Evolutionary conservation across 2,888 invertebrate species (phyloP).

Genomic region (Pheosia tremula): DNA sequence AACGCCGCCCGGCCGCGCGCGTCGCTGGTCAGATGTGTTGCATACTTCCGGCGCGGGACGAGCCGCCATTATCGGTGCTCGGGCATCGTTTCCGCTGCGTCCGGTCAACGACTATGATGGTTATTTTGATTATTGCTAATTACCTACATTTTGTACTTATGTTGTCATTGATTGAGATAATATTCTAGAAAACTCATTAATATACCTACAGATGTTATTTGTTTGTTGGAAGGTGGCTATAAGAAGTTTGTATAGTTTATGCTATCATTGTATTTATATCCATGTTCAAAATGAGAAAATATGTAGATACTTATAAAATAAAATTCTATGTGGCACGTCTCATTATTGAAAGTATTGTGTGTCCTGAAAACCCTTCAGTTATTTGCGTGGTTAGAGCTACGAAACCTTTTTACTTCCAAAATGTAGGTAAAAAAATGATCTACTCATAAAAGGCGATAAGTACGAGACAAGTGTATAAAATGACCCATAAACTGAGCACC

Average conservation of each 20-base stretch:
- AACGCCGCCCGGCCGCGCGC: conserved; percentile 10
- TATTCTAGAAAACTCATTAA: background rate
- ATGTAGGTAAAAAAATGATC: background rate
- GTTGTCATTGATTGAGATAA: conserved; percentile 23
- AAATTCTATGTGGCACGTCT: too few relatives aligned
- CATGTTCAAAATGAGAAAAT: too few relatives aligned
- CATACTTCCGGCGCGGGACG: conserved; percentile 28
- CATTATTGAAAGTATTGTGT: too few relatives aligned
- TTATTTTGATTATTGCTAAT: conserved; percentile 7
- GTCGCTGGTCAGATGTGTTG: conserved; percentile 25
- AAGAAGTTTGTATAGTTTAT: too few relatives aligned
- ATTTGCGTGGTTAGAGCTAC: too few relatives aligned
- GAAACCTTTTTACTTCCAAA: background rate
- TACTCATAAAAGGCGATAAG: background rate
- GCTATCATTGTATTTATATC: too few relatives aligned
- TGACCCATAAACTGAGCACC: background rate
- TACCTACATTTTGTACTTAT: background rate
- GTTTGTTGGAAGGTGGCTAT: too few relatives aligned
- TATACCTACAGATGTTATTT: too few relatives aligned
- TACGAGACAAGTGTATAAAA: background rate
- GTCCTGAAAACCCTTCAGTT: too few relatives aligned
- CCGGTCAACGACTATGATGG: conserved; percentile 24
- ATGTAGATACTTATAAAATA: too few relatives aligned
- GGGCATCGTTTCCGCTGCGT: conserved; percentile 41
- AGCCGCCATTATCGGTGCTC: conserved; percentile 36